phyloP scores from a whole-genome alignment of 2,888 invertebrate genomes.

The Leptarthrus brevirostris region DNA sequence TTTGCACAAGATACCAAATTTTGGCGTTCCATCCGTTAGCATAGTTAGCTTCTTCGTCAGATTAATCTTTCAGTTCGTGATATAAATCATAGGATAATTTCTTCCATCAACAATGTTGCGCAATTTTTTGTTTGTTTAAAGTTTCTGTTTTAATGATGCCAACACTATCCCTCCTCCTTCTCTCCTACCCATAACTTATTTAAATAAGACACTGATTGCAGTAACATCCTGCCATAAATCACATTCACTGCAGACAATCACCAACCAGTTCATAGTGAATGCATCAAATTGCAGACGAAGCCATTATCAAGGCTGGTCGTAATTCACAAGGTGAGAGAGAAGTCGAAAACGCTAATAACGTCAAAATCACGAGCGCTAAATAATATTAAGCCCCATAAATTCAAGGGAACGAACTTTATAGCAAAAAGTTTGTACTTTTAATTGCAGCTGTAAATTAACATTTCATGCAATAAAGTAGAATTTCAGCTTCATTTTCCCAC shows the following conservation, averaged over 20 bases:
- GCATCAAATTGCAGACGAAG: conserved; percentile 29
- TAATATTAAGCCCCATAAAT: conserved; percentile 6
- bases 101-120: no score
- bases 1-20: no score
- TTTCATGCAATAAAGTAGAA: conserved; percentile 43
- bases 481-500: conserved; percentile 3
- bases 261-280: background rate
- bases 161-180: no score
- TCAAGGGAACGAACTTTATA: conserved; percentile 12
- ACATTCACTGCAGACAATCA: conserved; percentile 3
- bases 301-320: conserved; percentile 24
- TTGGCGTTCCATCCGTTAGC: no score
- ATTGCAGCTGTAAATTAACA: conserved; percentile 43
- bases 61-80: no score
- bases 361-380: background rate
- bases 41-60: no score
- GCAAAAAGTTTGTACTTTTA: conserved; percentile 32
- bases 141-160: no score
- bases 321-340: conserved; percentile 16
- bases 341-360: conserved; percentile 26
- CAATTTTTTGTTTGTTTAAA: no score
- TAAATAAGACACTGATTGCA: background rate
- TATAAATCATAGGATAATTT: no score
- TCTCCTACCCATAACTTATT: no score
- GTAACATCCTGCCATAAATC: conserved; percentile 7